These are phyloP conservation scores for Tenualosa thibaudeaui DNA, from an alignment of 2,797 vertebrate species.

Conservation along the genomic window DNA sequence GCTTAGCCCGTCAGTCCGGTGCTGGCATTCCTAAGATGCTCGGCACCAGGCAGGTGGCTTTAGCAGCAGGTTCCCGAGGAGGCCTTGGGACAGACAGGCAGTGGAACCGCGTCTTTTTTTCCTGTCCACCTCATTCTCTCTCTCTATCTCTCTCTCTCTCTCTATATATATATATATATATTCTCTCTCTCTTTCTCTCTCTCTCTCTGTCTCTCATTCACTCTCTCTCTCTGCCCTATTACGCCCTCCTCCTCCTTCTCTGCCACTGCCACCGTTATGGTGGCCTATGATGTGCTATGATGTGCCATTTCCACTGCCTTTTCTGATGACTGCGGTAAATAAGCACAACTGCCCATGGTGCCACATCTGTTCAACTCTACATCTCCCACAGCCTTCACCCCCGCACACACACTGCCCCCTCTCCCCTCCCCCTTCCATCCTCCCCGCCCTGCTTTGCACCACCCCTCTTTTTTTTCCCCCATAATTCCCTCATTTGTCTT, in stretches of 20 bases:
- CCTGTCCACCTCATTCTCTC: background rate
- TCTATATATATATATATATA: too few species aligned
- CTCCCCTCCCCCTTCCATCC: slow-evolving; percentile 70
- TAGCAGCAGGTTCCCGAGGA: background rate
- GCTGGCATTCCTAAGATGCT: slow-evolving; percentile 54
- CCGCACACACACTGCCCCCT: slow-evolving; percentile 59
- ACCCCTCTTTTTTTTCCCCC: slow-evolving; percentile 67
- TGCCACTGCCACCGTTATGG: background rate
- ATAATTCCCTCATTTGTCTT: slow-evolving; percentile 84
- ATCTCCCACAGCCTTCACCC: background rate
- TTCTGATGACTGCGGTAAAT: background rate
- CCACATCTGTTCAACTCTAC: background rate
- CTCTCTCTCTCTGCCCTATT: background rate
- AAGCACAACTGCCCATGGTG: background rate
- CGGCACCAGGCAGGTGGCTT: slow-evolving; percentile 23
- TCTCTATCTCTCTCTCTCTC: too few species aligned
- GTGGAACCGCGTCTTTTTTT: background rate
- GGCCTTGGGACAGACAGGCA: background rate
- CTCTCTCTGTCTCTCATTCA: background rate
- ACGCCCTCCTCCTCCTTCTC: background rate
- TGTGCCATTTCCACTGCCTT: background rate
- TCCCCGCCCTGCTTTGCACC: slow-evolving; percentile 66
- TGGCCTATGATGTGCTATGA: background rate
- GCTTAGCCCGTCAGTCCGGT: slow-evolving; percentile 49
- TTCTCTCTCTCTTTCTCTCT: background rate